Percentiles rank a stretch among this genome's conserved stretches.
Evolutionary conservation across 2,797 vertebrate species (phyloP).

Genomic region (Esox masquinongy): DNA sequence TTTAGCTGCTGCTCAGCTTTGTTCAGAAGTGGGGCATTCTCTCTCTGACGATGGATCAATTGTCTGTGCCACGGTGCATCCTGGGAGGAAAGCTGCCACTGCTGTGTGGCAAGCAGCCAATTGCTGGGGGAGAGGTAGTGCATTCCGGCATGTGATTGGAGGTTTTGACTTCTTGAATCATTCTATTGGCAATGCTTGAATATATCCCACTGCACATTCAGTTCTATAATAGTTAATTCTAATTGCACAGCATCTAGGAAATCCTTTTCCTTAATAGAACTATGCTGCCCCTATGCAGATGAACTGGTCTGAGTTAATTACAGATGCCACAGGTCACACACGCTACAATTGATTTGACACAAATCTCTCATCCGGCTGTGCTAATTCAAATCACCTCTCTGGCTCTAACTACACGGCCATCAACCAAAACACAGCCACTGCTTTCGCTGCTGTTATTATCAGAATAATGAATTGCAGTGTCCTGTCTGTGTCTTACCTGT

Average conservation of each 20-base stretch:
- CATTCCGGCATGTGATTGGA: slow-evolving; percentile 49
- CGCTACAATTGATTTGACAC: neutral
- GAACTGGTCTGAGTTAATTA: neutral
- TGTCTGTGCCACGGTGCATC: slow-evolving; percentile 42
- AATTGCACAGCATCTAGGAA: too few species aligned
- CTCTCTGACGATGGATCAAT: slow-evolving; percentile 17
- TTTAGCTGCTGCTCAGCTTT: slow-evolving; percentile 47
- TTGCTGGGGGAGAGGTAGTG: slow-evolving; percentile 38
- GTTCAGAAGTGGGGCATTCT: slow-evolving; percentile 64
- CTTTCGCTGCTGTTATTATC: neutral
- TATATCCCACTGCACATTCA: too few species aligned
- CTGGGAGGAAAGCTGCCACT: slow-evolving; percentile 50
- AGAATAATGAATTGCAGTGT: neutral
- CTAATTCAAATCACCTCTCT: neutral
- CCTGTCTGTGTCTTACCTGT: neutral
- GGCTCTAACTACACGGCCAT: neutral
- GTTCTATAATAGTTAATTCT: too few species aligned
- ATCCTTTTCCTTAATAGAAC: too few species aligned
- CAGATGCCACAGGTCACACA: neutral
- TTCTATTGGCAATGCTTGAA: slow-evolving; percentile 14
- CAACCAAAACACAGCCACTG: neutral
- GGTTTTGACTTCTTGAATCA: slow-evolving; percentile 45
- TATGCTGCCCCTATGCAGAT: neutral
- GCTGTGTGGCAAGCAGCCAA: slow-evolving; percentile 56
- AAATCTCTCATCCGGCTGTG: neutral